Evolutionary conservation across 2,797 vertebrate species (phyloP).

Genomic region (Erethizon dorsatum): DNA sequence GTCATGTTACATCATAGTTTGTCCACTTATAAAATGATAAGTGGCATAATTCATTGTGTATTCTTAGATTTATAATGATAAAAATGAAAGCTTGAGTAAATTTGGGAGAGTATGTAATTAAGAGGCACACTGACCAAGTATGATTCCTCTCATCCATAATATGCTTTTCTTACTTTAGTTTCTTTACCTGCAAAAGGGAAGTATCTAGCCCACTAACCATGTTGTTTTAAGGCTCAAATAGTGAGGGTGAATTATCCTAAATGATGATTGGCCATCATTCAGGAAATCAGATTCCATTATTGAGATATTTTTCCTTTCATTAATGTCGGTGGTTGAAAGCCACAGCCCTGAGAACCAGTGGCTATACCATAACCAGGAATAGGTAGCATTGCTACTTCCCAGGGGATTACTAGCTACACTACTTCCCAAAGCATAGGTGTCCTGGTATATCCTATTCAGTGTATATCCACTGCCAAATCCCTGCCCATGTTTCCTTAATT

Average conservation of each 20-base stretch:
- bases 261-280: not conserved
- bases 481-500: not conserved
- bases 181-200: not conserved
- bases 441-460: not conserved
- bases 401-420: not conserved
- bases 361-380: not conserved
- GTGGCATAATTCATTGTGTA: not conserved
- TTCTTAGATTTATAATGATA: not conserved
- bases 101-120: not conserved
- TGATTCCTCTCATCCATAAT: not conserved
- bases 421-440: not conserved
- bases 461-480: not conserved
- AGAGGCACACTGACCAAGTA: not conserved
- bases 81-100: not conserved
- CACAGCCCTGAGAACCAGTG: not conserved
- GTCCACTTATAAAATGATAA: not conserved
- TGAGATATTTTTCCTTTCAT: not conserved
- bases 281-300: not conserved
- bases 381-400: not conserved
- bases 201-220: not conserved
- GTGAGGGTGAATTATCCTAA: not conserved
- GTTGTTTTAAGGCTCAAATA: constrained; percentile 11
- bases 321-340: not conserved
- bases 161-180: not conserved
- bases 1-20: not conserved